phyloP scores from a whole-genome alignment of 1,140 invertebrate genomes.

The Cyclina sinensis region DNA sequence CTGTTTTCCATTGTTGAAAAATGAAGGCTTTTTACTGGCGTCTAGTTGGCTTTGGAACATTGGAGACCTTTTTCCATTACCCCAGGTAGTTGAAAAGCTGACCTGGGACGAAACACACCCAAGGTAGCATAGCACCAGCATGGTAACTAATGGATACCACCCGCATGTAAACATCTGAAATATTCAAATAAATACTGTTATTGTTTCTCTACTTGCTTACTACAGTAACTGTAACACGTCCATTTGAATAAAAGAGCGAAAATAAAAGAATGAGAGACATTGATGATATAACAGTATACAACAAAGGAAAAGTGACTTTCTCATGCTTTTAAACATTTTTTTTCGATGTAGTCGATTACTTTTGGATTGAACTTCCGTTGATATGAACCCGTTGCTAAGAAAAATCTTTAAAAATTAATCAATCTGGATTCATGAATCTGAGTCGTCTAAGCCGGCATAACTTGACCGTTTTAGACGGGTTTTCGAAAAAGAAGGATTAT shows the following conservation, averaged over 20 bases:
- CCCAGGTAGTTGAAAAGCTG: slow-evolving; percentile 47
- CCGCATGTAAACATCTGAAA: slow-evolving; percentile 5
- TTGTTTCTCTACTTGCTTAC: background rate
- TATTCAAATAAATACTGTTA: background rate
- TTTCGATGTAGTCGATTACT: no score
- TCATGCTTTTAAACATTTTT: no score
- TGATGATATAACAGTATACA: background rate
- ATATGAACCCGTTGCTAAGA: no score
- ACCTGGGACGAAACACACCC: background rate
- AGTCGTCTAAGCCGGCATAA: no score
- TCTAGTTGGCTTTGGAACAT: slow-evolving; percentile 29
- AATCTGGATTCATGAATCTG: no score
- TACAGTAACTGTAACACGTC: background rate
- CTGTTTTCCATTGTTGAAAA: background rate
- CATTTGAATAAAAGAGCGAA: background rate
- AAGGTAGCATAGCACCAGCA: background rate
- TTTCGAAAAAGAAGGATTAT: no score
- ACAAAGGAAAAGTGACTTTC: no score
- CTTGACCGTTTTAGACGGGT: no score
- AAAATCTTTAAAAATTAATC: no score
- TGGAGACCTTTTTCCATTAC: slow-evolving; percentile 29
- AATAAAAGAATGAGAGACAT: background rate
- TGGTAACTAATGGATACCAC: background rate
- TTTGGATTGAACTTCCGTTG: no score
- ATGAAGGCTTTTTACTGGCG: background rate